Evolutionary conservation across 1,140 invertebrate species (phyloP).

Genomic region (Holotrichia oblita): DNA sequence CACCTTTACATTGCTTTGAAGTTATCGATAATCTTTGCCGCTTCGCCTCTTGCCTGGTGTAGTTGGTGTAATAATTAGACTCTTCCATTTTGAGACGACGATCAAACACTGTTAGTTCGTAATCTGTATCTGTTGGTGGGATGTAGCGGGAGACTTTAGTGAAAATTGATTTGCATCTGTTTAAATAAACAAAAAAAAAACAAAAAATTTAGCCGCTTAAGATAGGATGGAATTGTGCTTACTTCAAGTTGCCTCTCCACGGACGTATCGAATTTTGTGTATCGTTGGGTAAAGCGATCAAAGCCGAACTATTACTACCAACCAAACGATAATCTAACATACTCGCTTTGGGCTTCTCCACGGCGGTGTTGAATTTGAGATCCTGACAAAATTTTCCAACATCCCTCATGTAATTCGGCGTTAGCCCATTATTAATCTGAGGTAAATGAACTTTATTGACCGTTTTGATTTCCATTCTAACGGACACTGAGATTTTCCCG

Average conservation of each 20-base stretch:
- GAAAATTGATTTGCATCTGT: constrained; percentile 8
- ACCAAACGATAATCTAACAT: constrained; percentile 42
- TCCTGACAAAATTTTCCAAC: constrained; percentile 50
- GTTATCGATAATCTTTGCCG: not conserved
- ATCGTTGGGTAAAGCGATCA: constrained; percentile 55
- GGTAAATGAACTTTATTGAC: constrained; percentile 38
- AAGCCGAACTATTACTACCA: constrained; percentile 44
- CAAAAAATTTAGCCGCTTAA: not conserved
- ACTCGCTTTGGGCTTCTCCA: constrained; percentile 45
- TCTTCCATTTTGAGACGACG: not conserved
- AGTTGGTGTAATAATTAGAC: constrained; percentile 24
- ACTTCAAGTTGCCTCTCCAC: constrained; percentile 43
- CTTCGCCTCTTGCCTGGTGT: not conserved
- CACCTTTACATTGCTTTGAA: not conserved
- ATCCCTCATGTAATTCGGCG: constrained; percentile 48
- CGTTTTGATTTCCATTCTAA: constrained; percentile 9
- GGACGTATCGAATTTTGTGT: constrained; percentile 47
- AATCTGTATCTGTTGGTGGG: not conserved
- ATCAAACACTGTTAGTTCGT: constrained; percentile 19
- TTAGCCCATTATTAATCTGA: constrained; percentile 48
- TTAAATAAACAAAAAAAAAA: not conserved
- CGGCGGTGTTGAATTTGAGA: constrained; percentile 46
- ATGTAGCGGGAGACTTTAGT: not conserved
- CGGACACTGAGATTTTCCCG: constrained; percentile 25
- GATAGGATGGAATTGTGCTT: not conserved